Percentiles rank a stretch among this genome's conserved stretches.
Evolutionary conservation across 2,797 vertebrate genomes (phyloP).

Genomic region (Hypotaenidia okinawae): DNA sequence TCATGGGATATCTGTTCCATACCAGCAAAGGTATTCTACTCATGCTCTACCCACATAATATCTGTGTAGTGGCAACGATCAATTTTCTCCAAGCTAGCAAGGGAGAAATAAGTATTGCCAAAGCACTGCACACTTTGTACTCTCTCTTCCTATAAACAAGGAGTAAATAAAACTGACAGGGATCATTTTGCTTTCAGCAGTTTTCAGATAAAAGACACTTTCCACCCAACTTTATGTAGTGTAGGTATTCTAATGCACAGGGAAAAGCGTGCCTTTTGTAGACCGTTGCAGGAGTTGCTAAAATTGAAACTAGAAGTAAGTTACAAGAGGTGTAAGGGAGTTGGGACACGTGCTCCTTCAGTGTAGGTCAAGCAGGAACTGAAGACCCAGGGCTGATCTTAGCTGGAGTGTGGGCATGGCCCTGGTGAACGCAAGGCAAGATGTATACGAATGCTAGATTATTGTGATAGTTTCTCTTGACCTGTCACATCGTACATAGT

Average conservation of each 20-base stretch:
- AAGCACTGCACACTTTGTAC: background rate
- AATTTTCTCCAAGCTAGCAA: background rate
- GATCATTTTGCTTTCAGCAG: background rate
- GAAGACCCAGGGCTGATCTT: background rate
- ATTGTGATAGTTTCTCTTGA: background rate
- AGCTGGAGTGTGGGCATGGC: accelerated
- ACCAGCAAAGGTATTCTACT: background rate
- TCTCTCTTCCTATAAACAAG: background rate
- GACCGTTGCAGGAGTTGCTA: background rate
- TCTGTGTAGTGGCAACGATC: background rate
- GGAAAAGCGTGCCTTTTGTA: background rate
- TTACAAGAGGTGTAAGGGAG: background rate
- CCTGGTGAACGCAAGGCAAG: background rate
- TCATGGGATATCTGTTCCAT: background rate
- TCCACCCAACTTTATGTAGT: background rate
- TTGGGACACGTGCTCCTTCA: background rate
- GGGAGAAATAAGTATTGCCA: background rate
- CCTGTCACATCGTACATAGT: accelerated
- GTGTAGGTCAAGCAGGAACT: background rate
- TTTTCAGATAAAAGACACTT: conserved; percentile 12
- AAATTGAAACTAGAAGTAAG: background rate
- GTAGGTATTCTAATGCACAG: background rate
- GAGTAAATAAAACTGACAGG: background rate
- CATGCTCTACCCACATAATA: background rate
- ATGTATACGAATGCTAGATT: accelerated